phyloP scores from a whole-genome alignment of 1,140 invertebrate species.

The Drosophila kanapiae region DNA sequence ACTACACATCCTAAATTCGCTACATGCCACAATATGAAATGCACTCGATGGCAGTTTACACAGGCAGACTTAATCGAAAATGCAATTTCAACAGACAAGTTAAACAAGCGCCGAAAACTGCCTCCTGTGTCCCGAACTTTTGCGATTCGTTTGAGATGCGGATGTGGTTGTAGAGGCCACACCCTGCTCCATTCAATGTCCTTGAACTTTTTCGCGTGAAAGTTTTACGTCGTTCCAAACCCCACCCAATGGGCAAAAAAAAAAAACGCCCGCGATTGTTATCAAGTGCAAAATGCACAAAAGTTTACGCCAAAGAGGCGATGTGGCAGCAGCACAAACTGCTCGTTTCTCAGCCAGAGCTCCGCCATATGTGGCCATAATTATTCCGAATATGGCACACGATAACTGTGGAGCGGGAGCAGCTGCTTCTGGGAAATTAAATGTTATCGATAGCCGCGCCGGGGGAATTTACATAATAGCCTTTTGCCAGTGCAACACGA shows the following conservation, averaged over 20 bases:
- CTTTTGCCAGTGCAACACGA: conserved; percentile 45
- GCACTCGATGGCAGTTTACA: conserved; percentile 67
- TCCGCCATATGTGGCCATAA: conserved; percentile 72
- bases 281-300: conserved; percentile 80
- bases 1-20: conserved; percentile 21
- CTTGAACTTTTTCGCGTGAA: conserved; percentile 77
- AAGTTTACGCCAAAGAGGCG: conserved; percentile 49
- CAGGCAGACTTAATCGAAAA: conserved; percentile 76
- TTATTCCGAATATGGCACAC: conserved; percentile 78
- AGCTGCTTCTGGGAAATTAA: conserved; percentile 55
- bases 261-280: conserved; percentile 61
- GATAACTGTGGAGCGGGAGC: conserved; percentile 40
- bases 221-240: conserved; percentile 34
- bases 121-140: conserved; percentile 32
- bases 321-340: conserved; percentile 28
- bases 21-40: conserved; percentile 65
- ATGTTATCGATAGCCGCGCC: conserved; percentile 53
- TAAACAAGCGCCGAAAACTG: conserved; percentile 51
- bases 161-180: conserved; percentile 15
- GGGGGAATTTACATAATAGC: conserved; percentile 58
- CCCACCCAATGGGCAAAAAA: conserved; percentile 12
- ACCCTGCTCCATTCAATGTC: conserved; percentile 34
- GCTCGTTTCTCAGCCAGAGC: conserved; percentile 52
- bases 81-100: conserved; percentile 72
- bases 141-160: conserved; percentile 4